Evolutionary conservation across 1,140 invertebrate species (phyloP).

Genomic region (Lepidurus couesii): DNA sequence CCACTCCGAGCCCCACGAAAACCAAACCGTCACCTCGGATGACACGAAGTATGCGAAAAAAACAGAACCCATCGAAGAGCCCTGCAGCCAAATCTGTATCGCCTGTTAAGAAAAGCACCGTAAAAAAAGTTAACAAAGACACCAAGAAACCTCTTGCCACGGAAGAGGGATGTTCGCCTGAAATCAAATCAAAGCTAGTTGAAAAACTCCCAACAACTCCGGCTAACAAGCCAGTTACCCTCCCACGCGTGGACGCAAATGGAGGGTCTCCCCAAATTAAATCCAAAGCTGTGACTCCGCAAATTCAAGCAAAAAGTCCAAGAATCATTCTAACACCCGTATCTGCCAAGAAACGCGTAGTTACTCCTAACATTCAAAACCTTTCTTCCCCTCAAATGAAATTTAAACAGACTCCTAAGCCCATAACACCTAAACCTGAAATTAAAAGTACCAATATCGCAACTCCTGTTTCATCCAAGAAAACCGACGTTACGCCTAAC

Average conservation of each 20-base stretch:
- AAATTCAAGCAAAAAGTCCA: neutral
- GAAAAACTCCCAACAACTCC: neutral
- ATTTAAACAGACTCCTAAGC: neutral
- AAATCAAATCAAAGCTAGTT: neutral
- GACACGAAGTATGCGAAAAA: conserved; percentile 1
- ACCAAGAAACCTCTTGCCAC: neutral
- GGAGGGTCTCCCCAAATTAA: neutral
- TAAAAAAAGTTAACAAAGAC: neutral
- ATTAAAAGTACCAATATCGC: too few species aligned
- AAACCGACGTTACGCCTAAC: too few species aligned
- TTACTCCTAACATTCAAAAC: neutral
- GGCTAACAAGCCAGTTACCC: neutral
- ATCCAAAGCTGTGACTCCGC: neutral
- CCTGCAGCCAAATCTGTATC: neutral
- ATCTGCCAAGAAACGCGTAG: neutral
- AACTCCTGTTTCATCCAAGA: too few species aligned
- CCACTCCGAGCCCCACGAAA: conserved; percentile 1
- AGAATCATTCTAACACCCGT: neutral
- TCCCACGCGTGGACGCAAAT: neutral
- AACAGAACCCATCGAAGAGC: neutral
- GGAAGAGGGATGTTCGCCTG: neutral
- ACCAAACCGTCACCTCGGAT: neutral
- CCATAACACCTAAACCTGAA: neutral
- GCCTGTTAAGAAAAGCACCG: neutral
- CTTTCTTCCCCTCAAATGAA: neutral